Evolutionary conservation across 92 coral and sea anemone genomes (phyloP), one percentile per base, ranked within the genome.

Genomic region (Phymanthus crucifer): DNA sequence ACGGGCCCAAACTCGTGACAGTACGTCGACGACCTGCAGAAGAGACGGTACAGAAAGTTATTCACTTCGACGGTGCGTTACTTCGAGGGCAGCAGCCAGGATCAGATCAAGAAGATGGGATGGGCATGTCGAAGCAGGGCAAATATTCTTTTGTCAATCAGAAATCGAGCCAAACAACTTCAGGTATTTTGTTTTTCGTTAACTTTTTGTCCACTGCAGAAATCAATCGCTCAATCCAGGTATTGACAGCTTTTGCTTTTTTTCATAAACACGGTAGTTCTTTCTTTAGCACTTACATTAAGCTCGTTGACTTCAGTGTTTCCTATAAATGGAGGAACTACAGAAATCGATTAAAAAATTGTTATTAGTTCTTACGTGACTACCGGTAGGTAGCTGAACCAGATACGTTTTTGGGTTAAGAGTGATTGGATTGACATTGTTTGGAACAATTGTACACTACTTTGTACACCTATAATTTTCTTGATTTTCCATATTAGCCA

Each of bases 51-150:
- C 86, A 82, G 38, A 82, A 57, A 32, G 65, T 66, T 56, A 33
- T 73, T 40, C 77, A 65, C n/a, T 57, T 82, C 19, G 66, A 82
- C n/a, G 86, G 74, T 66, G 11, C 77, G 71, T 29, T 38, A 54
- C 69, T 80, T 26, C 66, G 64, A 32, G 65, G 75, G 12, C 56
- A 69, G 17, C 40, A 71, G 3, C 16, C 71, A 8, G 71, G 45
- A 32, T 58, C 23, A 57, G 85, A 82, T 65, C 45, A 2, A 3
- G 37, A 72, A 32, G 85, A 82, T 58, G 85, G 85, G 9, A 66
- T 65, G 52, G 68, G 72, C 21, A n/a, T 73, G 65, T 64, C 79
- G 4, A 82, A 82, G 37, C 85, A 66, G 40, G 86, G 86, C 43
- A 64, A 73, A 57, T 82, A 82, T 65, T 82, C 86, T 11, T 31